Conservation (phyloP, 2,113 vertebrate genomes). For the Orthonyx spaldingii region DNA sequence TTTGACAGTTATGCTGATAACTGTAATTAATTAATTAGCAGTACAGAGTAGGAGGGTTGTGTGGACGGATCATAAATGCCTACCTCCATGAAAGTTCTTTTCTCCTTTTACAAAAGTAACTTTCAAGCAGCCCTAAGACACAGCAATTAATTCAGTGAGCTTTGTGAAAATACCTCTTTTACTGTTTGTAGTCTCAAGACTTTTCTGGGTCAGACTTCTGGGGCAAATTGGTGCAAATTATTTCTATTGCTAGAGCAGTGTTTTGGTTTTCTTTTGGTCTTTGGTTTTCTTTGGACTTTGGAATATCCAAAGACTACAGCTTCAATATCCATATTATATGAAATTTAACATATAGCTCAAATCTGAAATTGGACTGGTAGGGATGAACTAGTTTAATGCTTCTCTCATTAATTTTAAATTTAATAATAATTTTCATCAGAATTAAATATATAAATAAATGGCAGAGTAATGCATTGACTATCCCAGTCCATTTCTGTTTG, state of each 20-base stretch:
- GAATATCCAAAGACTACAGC: not conserved
- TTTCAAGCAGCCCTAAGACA: not conserved
- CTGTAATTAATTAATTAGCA: slow-evolving; percentile 15
- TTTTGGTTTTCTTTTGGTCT: not conserved
- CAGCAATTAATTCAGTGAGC: not conserved
- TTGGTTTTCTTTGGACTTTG: not conserved
- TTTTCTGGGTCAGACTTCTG: not conserved
- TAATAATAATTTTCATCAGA: not conserved
- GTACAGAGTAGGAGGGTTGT: not conserved
- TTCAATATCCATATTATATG: not conserved
- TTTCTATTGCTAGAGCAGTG: not conserved
- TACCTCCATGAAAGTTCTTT: not conserved
- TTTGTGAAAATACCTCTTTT: not conserved
- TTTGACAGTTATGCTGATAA: not conserved
- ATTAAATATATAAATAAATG: not conserved
- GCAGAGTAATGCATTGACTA: not conserved
- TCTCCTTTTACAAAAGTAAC: not conserved
- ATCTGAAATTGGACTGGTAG: not conserved
- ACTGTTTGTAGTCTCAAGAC: not conserved
- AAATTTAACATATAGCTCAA: not conserved
- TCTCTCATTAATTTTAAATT: not conserved
- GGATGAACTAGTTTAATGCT: not conserved
- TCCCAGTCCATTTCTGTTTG: not conserved
- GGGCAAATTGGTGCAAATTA: not conserved
- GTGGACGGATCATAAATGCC: not conserved